These are phyloP conservation scores for Drosophila kanapiae DNA, from an alignment of 1,140 invertebrate genomes.

Conservation along the genomic window DNA sequence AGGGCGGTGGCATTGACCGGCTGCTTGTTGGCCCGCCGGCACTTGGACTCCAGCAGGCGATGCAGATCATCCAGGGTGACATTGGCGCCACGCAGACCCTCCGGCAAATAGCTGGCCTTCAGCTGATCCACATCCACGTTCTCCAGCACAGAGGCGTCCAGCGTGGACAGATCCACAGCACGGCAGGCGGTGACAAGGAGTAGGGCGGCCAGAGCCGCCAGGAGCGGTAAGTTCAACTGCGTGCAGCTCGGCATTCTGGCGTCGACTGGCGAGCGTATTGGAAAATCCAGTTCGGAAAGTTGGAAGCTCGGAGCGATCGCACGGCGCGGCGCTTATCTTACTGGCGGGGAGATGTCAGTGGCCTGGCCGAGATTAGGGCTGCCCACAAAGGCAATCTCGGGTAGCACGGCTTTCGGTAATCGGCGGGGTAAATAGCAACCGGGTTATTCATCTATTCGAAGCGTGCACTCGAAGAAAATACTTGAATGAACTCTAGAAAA, in stretches of 20 bases:
- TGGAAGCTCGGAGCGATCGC: not conserved
- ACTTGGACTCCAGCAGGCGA: slow-evolving; percentile 63
- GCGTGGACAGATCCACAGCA: slow-evolving; percentile 17
- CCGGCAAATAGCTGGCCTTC: slow-evolving; percentile 52
- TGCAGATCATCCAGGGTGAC: slow-evolving; percentile 53
- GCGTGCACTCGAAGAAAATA: not conserved
- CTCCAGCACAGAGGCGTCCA: slow-evolving; percentile 19
- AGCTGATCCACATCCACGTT: slow-evolving; percentile 53
- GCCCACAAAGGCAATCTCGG: slow-evolving; percentile 7
- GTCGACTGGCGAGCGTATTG: slow-evolving; percentile 22
- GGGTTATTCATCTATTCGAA: slow-evolving; percentile 4
- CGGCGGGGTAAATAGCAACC: slow-evolving; percentile 19
- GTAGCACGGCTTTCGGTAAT: slow-evolving; percentile 12
- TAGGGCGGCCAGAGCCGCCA: not conserved
- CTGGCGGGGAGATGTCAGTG: slow-evolving; percentile 34
- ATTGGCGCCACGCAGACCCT: slow-evolving; percentile 41
- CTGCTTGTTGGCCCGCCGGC: slow-evolving; percentile 51
- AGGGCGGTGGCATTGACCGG: slow-evolving; percentile 32
- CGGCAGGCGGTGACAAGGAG: not conserved
- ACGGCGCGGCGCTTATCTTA: slow-evolving; percentile 1
- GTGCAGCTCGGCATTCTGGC: slow-evolving; percentile 32
- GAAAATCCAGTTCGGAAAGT: not conserved
- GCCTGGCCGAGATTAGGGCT: slow-evolving; percentile 44
- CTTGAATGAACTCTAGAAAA: too few species aligned
- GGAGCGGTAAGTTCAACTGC: slow-evolving; percentile 7